Base-by-base conservation (phyloP, 2,888 invertebrate genomes). In the Ctena decussata region DNA sequence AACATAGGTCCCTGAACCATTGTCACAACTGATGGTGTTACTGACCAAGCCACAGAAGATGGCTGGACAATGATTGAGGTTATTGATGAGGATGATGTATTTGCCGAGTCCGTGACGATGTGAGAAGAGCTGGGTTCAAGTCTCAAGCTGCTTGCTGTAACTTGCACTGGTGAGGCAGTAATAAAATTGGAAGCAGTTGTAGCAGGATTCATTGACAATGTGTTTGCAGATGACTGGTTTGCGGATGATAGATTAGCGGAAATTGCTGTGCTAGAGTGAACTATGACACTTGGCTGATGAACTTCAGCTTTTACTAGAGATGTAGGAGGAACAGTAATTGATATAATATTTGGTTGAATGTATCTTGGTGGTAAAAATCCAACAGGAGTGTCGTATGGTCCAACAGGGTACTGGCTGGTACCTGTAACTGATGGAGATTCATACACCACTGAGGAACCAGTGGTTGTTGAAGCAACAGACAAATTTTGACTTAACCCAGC, bases 251-350 rank as follows among this genome's bases (percentile, higher is more conserved):
- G 35, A 72, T 46, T 79, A 30, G 80, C 71, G 0, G 87, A 86
- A 27, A 89, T 77, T n/a, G 92, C 91, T 3, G 93, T 92, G 37
- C 95, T 93, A 0, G 94, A 94, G 83, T 95, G 95, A n/a, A 95
- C 95, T 39, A 95, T 95, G 35, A 95, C 95, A 86, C 95, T 95
- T 18, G 95, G 91, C 85, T 94, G 95, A 11, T 92, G 89, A 30
- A 85, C 78, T 72, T 92, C 92, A 6, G 81, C 46, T 21, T 72
- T 75, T 37, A n/a, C 71, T 37, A 73, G 53, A 35, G 32, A 77
- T 32, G 78, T 32, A 44, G 44, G 57, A 11, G 84, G 71, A 41
- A 57, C 57, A 11, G 75, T 27, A 24, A 65, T 30, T 21, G 65
- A 65, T 18, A 65, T 30, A 21, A 65, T 65, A 18, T 65, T 65